Conservation (phyloP, 2,113 vertebrate species). For the Agelaius tricolor region DNA sequence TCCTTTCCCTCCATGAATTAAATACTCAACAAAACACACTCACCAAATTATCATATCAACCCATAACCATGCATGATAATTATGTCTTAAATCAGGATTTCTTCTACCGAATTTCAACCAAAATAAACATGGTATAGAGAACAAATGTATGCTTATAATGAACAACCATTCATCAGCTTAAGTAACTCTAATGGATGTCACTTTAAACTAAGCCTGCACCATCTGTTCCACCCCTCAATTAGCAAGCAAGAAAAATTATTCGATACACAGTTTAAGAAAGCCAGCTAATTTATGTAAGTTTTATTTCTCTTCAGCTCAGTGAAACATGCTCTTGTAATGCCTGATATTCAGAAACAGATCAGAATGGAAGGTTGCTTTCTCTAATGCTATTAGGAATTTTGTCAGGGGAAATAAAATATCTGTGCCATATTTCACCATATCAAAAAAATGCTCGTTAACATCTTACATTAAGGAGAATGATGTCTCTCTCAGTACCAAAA, state of each 20-base stretch:
- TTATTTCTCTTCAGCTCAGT: not conserved
- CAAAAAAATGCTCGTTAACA: not conserved
- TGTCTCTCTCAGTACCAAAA: not conserved
- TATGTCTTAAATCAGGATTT: conserved; percentile 28
- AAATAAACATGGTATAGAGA: conserved; percentile 36
- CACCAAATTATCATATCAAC: conserved; percentile 23
- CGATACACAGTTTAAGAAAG: conserved; percentile 6
- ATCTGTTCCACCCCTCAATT: conserved; percentile 66
- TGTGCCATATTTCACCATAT: not conserved
- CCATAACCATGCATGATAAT: conserved; percentile 4
- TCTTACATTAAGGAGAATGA: not conserved
- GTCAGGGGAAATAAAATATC: not conserved
- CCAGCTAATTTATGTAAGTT: conserved; percentile 30
- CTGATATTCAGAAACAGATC: not conserved
- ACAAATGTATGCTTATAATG: conserved; percentile 1
- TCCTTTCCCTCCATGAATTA: not conserved
- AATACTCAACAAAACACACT: not conserved
- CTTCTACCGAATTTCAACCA: not conserved
- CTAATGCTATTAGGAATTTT: not conserved
- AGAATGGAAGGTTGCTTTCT: not conserved
- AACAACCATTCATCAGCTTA: conserved; percentile 57
- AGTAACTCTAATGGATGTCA: conserved; percentile 57
- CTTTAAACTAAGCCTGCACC: conserved; percentile 63
- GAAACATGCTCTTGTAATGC: not conserved
- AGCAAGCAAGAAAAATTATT: conserved; percentile 24